Percentiles rank a stretch among this genome's conserved stretches.
Conservation (phyloP, 2,888 invertebrate genomes). For the Linnaemya tessellans region DNA sequence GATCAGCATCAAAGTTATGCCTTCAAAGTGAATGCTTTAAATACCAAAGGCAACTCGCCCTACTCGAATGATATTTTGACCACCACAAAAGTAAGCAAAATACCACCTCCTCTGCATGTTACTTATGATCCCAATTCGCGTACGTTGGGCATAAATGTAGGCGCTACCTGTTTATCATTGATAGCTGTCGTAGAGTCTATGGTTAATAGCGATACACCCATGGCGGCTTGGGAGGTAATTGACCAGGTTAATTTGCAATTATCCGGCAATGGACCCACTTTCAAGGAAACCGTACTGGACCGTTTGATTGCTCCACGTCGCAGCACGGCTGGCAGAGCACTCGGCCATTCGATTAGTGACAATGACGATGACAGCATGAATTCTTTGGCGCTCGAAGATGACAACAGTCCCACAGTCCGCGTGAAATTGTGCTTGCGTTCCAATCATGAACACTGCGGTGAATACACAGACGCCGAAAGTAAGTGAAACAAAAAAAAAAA, state of each 20-base stretch:
- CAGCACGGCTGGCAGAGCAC: conserved; percentile 84
- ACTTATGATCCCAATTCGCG: conserved; percentile 92
- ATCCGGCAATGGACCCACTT: conserved; percentile 88
- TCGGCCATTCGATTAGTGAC: conserved; percentile 78
- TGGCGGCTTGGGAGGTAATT: conserved; percentile 88
- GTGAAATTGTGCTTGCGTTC: conserved; percentile 92
- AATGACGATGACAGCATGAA: conserved; percentile 84
- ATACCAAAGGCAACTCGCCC: conserved; percentile 93
- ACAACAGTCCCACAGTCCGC: conserved; percentile 86
- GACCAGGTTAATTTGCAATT: conserved; percentile 89
- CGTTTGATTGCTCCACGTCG: conserved; percentile 84
- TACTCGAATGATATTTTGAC: conserved; percentile 93
- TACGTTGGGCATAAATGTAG: conserved; percentile 90
- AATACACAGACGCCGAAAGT: conserved; percentile 93
- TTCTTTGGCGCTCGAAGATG: conserved; percentile 86
- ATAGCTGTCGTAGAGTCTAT: conserved; percentile 90
- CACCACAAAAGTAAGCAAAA: conserved; percentile 92
- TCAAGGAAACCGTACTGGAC: conserved; percentile 88
- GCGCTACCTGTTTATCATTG: conserved; percentile 90
- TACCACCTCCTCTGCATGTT: conserved; percentile 91
- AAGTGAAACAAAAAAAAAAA: conserved; percentile 85
- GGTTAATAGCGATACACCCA: conserved; percentile 85
- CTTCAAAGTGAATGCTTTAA: conserved; percentile 95
- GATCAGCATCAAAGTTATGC: conserved; percentile 94
- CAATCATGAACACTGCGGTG: conserved; percentile 92